A percentile compares a stretch with the other conserved stretches of the same genome.
These are phyloP conservation scores for Aspidiotus rigidus DNA, from an alignment of 2,888 invertebrate genomes.

Conservation along the genomic window DNA sequence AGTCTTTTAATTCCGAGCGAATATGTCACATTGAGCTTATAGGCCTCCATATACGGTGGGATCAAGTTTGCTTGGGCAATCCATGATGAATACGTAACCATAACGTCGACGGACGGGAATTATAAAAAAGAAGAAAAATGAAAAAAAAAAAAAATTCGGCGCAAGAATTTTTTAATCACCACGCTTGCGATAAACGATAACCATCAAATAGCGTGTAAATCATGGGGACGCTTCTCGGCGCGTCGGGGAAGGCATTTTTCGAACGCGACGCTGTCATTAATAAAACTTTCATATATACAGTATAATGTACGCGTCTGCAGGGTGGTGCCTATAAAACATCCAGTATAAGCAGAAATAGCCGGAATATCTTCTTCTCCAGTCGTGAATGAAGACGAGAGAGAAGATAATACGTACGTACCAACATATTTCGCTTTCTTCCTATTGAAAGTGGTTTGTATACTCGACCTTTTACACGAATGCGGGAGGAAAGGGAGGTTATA, in stretches of 20 bases:
- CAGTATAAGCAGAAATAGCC: background rate
- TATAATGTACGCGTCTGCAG: background rate
- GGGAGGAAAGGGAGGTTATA: no score
- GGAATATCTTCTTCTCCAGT: background rate
- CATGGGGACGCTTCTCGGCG: background rate
- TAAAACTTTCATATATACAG: background rate
- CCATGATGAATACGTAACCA: background rate
- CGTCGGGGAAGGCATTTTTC: conserved; percentile 4
- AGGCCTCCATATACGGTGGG: no score
- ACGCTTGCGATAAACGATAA: background rate
- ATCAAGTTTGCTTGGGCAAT: no score
- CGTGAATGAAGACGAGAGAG: conserved; percentile 1
- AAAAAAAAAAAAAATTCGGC: background rate
- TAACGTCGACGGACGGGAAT: background rate
- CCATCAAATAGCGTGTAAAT: background rate
- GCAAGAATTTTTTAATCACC: conserved; percentile 4
- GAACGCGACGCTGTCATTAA: background rate
- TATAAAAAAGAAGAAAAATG: background rate
- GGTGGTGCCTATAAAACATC: background rate
- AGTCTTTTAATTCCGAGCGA: no score
- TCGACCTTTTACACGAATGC: background rate
- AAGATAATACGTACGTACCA: background rate
- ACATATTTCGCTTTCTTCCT: conserved; percentile 7
- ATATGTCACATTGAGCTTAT: no score
- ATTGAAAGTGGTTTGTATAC: conserved; percentile 11